Base-by-base conservation (phyloP, 2,888 invertebrate genomes). In the Pecten maximus region DNA sequence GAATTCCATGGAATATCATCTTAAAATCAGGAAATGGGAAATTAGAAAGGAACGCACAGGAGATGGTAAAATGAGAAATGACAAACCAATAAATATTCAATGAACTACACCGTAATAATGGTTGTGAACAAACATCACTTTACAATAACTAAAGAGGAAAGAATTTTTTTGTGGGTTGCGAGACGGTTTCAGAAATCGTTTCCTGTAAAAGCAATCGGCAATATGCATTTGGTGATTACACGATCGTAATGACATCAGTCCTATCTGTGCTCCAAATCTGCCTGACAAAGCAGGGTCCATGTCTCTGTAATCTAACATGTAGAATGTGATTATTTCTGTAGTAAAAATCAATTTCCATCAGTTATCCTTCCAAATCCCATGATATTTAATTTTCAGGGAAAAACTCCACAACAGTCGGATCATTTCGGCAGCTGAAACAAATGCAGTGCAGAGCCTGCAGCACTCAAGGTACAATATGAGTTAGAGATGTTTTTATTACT, bases 201-300 rank as follows among this genome's bases (percentile, higher is more conserved):
- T 74, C 74, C 35, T 74, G 74, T 74, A 74, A 74, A 74, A 74
- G 74, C 74, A 74, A 35, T 74, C 35, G 74, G 35, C 28, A 74
- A 35, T 74, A 74, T 74, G 74, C 74, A 74, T 74, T 74, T 74
- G 28, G 74, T 74, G 74, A 28, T 74, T 54, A 54, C 54, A 74
- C 74, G 15, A 54, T 54, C 23, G 74, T 35, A 74, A 74, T 74
- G 23, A 28, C 74, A 35, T 74, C 74, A 74, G 74, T 35, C 10
- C 35, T 74, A 74, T 74, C 74, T 6, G 74, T 35, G 35, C 74
- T 74, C 28, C 6, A 74, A 35, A 74, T 74, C 74, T 28, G 74
- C 74, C 74, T 74, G 4, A 28, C 74, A 74, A 35, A 74, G 74
- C 12, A 74, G 10, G 74, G 74, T 28, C 35, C 74, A 3, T 8